A percentile compares a stretch with the other conserved stretches of the same genome.
These are phyloP conservation scores for Drosophila borborema DNA, from an alignment of 2,888 invertebrate genomes.

Conservation along the genomic window DNA sequence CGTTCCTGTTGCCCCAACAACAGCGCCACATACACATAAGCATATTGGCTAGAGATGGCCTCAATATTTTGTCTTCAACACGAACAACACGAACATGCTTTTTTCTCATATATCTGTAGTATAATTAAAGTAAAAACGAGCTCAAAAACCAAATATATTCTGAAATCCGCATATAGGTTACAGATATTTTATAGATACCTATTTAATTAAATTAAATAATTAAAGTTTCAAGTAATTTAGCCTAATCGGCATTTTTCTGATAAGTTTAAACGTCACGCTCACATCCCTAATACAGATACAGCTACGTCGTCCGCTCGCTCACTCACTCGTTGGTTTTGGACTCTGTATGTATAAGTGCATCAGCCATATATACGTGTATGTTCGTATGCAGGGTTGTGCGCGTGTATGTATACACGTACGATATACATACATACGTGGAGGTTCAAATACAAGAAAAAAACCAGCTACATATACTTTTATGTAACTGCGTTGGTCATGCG, in stretches of 20 bases:
- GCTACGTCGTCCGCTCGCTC: conserved; percentile 64
- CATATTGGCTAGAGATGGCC: conserved; percentile 50
- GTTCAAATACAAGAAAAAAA: conserved; percentile 57
- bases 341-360: conserved; percentile 67
- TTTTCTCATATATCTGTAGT: background rate
- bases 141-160: background rate
- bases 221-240: background rate
- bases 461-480: conserved; percentile 71
- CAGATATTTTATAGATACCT: background rate
- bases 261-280: conserved; percentile 30
- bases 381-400: conserved; percentile 45
- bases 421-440: conserved; percentile 52
- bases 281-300: conserved; percentile 65
- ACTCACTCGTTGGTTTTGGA: conserved; percentile 74
- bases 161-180: background rate
- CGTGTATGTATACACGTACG: conserved; percentile 76
- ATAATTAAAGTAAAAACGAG: background rate
- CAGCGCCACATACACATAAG: conserved; percentile 69
- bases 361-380: conserved; percentile 36
- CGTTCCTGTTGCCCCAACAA: conserved; percentile 59
- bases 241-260: conserved; percentile 14
- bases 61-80: conserved; percentile 24
- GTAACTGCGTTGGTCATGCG: conserved; percentile 76
- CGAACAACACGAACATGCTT: conserved; percentile 17
- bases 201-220: background rate